Percentiles rank a stretch among this genome's conserved stretches.
These are phyloP conservation scores for Apolygus lucorum DNA, from an alignment of 1,140 invertebrate species.

Conservation along the genomic window DNA sequence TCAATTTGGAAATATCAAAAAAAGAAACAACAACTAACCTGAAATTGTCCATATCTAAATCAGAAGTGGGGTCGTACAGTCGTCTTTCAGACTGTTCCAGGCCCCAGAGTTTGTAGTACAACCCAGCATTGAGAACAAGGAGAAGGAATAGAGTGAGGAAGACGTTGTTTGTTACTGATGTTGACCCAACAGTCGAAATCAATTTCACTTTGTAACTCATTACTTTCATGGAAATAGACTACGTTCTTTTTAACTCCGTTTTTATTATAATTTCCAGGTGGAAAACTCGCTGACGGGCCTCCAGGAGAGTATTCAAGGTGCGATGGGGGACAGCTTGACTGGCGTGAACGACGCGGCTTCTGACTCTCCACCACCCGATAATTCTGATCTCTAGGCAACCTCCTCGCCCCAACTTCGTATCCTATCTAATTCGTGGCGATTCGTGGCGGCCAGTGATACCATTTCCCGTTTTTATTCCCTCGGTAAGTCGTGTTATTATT, in stretches of 20 bases:
- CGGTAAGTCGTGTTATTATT: too few species aligned
- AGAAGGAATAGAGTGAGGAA: conserved; percentile 53
- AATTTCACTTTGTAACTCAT: too few species aligned
- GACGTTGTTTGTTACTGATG: too few species aligned
- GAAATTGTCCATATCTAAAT: conserved; percentile 49
- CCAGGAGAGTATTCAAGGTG: not conserved
- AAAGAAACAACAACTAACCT: conserved; percentile 47
- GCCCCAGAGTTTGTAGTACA: conserved; percentile 69
- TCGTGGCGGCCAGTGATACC: too few species aligned
- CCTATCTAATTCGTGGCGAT: too few species aligned
- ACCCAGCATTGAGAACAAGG: conserved; percentile 62
- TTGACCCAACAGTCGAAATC: too few species aligned
- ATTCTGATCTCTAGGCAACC: conserved; percentile 7
- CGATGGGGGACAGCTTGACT: not conserved
- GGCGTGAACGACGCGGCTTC: not conserved
- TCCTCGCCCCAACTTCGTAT: too few species aligned
- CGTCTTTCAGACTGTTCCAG: conserved; percentile 45
- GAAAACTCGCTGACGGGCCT: not conserved
- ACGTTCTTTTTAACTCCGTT: too few species aligned
- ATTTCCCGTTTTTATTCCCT: too few species aligned
- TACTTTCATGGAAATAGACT: too few species aligned
- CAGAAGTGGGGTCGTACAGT: conserved; percentile 42
- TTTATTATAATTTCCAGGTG: conserved; percentile 1
- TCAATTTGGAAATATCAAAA: too few species aligned
- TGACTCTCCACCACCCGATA: not conserved